phyloP scores from a whole-genome alignment of 2,113 vertebrate genomes.

The Collichthys lucidus region DNA sequence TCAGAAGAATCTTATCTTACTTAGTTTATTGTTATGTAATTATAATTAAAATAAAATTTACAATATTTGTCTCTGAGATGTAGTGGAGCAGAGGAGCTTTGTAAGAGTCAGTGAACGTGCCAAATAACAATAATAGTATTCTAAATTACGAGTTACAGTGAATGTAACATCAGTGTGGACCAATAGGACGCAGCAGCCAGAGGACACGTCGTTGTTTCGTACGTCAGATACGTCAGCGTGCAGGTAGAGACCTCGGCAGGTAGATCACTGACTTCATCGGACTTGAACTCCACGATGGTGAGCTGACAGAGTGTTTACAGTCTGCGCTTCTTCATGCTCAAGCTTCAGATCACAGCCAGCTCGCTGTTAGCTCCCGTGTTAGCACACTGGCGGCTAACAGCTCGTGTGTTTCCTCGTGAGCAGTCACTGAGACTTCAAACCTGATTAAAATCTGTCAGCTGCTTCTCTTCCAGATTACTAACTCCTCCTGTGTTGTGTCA shows the following conservation, averaged over 20 bases:
- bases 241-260: not conserved
- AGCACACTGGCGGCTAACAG: not conserved
- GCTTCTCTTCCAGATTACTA: not conserved
- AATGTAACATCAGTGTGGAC: constrained; percentile 55
- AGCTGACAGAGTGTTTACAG: not conserved
- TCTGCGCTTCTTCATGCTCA: not conserved
- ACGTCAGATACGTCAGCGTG: constrained; percentile 59
- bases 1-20: too few relatives aligned
- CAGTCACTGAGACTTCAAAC: not conserved
- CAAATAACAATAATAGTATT: fast-evolving
- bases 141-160: not conserved
- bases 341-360: not conserved
- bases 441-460: not conserved
- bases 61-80: too few relatives aligned
- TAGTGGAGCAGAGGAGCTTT: too few relatives aligned
- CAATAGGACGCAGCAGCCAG: constrained; percentile 52
- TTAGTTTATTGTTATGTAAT: too few relatives aligned
- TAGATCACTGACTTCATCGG: not conserved
- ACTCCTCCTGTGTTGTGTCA: constrained; percentile 36
- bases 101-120: too few relatives aligned
- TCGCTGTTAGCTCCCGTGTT: not conserved
- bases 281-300: constrained; percentile 58
- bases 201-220: constrained; percentile 69
- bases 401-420: not conserved
- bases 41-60: too few relatives aligned